Evolutionary conservation across 2,113 vertebrate genomes (phyloP).

Genomic region (Tetraodon nigroviridis): DNA sequence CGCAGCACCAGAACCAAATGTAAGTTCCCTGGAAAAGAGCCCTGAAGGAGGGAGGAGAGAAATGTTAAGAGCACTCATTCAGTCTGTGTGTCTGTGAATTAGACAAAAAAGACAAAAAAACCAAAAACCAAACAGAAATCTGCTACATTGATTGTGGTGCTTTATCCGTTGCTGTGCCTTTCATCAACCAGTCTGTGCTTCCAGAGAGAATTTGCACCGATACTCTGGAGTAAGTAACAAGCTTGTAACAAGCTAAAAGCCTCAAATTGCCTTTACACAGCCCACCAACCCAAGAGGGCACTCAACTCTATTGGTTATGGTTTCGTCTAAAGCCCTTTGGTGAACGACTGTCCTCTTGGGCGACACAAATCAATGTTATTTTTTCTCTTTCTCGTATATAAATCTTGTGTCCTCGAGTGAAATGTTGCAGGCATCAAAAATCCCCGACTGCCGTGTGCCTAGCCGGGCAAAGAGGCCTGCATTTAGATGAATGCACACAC

Average conservation of each 20-base stretch:
- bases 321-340: conserved; percentile 34
- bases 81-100: background rate
- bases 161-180: conserved; percentile 1
- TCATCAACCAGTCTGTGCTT: background rate
- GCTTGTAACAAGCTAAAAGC: conserved; percentile 16
- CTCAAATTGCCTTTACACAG: conserved; percentile 22
- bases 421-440: too few species aligned
- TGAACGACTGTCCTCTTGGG: conserved; percentile 43
- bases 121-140: background rate
- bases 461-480: too few species aligned
- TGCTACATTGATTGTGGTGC: background rate
- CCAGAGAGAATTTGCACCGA: conserved; percentile 5
- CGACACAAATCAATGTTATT: conserved; percentile 46
- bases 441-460: too few species aligned
- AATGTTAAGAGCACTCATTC: background rate
- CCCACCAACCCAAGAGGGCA: conserved; percentile 41
- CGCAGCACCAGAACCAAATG: conserved; percentile 91
- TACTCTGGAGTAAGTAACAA: conserved; percentile 3
- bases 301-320: conserved; percentile 33
- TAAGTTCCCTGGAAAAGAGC: conserved; percentile 89
- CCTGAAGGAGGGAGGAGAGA: conserved; percentile 66
- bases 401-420: too few species aligned
- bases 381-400: too few species aligned
- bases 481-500: background rate
- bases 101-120: background rate